Evolutionary conservation across 2,888 invertebrate species (phyloP).

Genomic region (Oxystoma pomonae): DNA sequence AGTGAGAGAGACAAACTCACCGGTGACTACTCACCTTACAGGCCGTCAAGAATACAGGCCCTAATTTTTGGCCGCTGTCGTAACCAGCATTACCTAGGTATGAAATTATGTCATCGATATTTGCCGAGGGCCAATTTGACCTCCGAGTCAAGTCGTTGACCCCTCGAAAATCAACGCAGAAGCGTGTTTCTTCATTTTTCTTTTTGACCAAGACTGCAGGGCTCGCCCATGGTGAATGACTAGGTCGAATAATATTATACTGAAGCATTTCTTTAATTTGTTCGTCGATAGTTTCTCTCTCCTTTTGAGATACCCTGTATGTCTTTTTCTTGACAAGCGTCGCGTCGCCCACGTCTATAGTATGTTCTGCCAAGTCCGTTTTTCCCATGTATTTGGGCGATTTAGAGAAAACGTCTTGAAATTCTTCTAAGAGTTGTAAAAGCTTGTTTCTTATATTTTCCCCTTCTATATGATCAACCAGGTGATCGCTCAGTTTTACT

Average conservation of each 20-base stretch:
- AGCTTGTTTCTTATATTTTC: not conserved
- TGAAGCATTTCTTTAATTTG: constrained; percentile 7
- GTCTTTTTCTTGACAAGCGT: constrained; percentile 2
- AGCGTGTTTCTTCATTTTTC: not conserved
- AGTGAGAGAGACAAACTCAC: no score
- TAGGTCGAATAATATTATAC: constrained; percentile 3
- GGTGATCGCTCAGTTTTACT: not conserved
- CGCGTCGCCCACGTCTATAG: constrained; percentile 3
- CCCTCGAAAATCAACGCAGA: constrained; percentile 4
- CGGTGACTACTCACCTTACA: no score
- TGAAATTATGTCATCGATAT: not conserved
- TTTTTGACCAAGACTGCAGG: constrained; percentile 8
- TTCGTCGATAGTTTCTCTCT: constrained; percentile 5
- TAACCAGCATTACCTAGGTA: not conserved
- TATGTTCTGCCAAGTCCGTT: not conserved
- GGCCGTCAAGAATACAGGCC: no score
- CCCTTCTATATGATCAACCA: not conserved
- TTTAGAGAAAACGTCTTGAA: not conserved
- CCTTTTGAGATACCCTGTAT: constrained; percentile 8
- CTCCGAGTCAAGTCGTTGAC: not conserved
- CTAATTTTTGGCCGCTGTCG: no score
- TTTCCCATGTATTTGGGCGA: not conserved
- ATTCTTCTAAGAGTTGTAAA: not conserved
- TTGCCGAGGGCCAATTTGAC: not conserved
- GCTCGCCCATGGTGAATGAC: constrained; percentile 2